Evolutionary conservation across 2,113 vertebrate genomes (phyloP), one percentile per base, ranked within the genome.

Genomic region (Cebus imitator): DNA sequence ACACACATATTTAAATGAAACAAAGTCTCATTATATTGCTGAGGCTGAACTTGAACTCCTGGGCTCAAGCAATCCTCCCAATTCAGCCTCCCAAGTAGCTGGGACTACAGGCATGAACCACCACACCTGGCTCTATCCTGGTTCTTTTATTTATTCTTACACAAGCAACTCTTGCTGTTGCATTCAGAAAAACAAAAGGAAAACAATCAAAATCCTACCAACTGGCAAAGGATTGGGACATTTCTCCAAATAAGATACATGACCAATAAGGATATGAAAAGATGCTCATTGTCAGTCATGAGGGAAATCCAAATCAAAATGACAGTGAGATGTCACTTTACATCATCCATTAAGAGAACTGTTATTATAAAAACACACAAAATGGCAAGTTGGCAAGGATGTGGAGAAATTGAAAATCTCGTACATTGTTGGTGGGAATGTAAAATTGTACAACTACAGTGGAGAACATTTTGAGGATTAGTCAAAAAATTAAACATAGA

Each of bases 161-260:
- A 43, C 23, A 94, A 85, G 55, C 40, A 94, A 55, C 45, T 40
- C n/a, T 66, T 64, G 32, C 75, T 48, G 45, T 43, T 72, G 57
- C 32, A 48, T 35, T 89, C 78, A 23, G 37, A n/a, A 89, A 91
- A 87, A 73, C 13, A 84, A 68, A 75, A 92, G 37, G 37, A 48
- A 87, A 91, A 72, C 70, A 78, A 78, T 13, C 21, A 6, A 89
- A 72, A 57, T 90, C 9, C n/a, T 45, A 97, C 40, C 66, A 86
- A 64, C 4, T 20, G 25, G 5, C 70, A 87, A 87, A 91, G 43
- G 35, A 92, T 72, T 45, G 37, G 6, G 50, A 88, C 16, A 37
- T 86, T 95, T 91, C 48, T 96, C 73, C 50, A 94, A 89, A 89
- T n/a, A 61, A 94, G 43, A 70, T 50, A 76, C 90, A 81, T 50